These are phyloP conservation scores for Malurus splendens DNA, from an alignment of 2,797 vertebrate genomes.

Conservation along the genomic window DNA sequence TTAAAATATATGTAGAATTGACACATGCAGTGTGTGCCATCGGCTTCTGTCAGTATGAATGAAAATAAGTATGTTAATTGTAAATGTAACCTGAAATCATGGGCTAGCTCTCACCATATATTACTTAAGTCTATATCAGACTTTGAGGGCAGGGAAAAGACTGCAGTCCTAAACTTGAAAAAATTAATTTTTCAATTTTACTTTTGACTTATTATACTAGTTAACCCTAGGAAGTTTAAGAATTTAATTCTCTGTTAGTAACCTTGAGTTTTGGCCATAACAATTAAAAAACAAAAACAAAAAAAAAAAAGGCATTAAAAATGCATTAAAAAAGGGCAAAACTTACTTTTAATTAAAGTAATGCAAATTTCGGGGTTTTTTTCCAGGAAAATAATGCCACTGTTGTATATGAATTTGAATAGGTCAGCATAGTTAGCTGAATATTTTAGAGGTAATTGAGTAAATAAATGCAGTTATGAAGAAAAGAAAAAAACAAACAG, in stretches of 20 bases:
- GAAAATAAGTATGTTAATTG: background rate
- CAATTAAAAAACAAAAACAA: background rate
- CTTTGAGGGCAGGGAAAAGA: background rate
- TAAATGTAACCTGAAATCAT: background rate
- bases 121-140: background rate
- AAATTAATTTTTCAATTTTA: background rate
- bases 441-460: background rate
- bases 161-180: background rate
- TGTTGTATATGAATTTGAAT: background rate
- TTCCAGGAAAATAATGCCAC: rapidly evolving
- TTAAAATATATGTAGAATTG: background rate
- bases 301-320: too few species aligned
- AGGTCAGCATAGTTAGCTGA: background rate
- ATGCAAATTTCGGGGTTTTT: background rate
- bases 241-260: background rate
- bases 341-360: background rate
- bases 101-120: background rate
- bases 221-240: background rate
- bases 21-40: background rate
- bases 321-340: background rate
- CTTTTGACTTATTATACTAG: background rate
- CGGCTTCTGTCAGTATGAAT: background rate
- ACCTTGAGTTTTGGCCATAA: background rate
- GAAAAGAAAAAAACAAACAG: background rate
- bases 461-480: background rate